phyloP scores from a whole-genome alignment of 2,888 invertebrate genomes.

The Boloria selene region DNA sequence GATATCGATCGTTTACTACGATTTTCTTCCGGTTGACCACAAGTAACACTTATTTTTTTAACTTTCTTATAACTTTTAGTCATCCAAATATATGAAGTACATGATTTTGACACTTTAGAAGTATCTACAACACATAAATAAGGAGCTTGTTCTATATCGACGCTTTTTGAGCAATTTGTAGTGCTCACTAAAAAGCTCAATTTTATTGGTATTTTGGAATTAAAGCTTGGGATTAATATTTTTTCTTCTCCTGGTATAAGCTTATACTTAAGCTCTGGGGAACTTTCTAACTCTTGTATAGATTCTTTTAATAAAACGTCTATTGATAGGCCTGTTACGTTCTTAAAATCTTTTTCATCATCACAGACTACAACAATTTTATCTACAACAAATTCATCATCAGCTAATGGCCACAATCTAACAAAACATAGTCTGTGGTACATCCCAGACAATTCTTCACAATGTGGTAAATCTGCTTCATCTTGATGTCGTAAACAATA shows the following conservation, averaged over 20 bases:
- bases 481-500: conserved; percentile 57
- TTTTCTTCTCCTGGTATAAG: conserved; percentile 60
- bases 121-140: conserved; percentile 52
- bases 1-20: conserved; percentile 52
- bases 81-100: conserved; percentile 58
- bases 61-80: conserved; percentile 53
- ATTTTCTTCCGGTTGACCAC: conserved; percentile 40
- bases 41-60: conserved; percentile 48
- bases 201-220: conserved; percentile 53
- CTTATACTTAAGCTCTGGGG: conserved; percentile 51
- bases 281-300: conserved; percentile 53
- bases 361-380: conserved; percentile 61
- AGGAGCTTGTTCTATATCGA: conserved; percentile 44
- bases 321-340: conserved; percentile 57
- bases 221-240: conserved; percentile 58
- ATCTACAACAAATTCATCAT: conserved; percentile 58
- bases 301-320: conserved; percentile 52
- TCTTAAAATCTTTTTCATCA: conserved; percentile 55
- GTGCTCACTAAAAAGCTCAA: conserved; percentile 54
- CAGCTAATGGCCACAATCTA: conserved; percentile 62
- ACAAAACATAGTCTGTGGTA: conserved; percentile 60
- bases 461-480: conserved; percentile 49
- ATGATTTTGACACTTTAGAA: conserved; percentile 49
- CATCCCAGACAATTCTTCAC: conserved; percentile 64
- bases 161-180: conserved; percentile 61